Base-by-base conservation (phyloP, 2,113 vertebrate species). In the Ceratotherium simum region DNA sequence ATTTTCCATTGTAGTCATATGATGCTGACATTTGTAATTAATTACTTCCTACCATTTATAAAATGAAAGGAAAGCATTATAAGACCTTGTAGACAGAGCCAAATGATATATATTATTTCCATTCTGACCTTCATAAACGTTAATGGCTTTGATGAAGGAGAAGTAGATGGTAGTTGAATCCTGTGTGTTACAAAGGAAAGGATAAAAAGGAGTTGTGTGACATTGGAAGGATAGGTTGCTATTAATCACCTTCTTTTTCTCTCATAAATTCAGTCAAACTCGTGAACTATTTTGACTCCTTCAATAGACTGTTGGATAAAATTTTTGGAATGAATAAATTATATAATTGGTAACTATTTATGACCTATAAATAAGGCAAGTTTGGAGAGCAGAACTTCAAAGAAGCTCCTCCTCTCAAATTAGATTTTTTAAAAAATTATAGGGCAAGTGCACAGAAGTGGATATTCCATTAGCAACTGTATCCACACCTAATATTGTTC, bases 1-100 rank as follows among this genome's bases (percentile, higher is more conserved):
- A 85, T 93, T 96, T 97, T 91, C 70, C 33, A 79, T 64, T 95
- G 36, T 79, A 92, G n/a, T 85, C 85, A 89, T 72, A 60, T 62
- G 39, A 65, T 75, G 90, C 79, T 93, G 75, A 42, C 65, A 70
- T 94, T 89, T 83, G 29, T 92, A 94, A 93, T 95, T 58, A 92
- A 83, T 90, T 87, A 90, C 23, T 83, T 96, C 36, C 56, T 92
- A 46, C 73, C 51, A 72, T 70, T 95, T 85, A 86, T 58, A 91
- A 95, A 94, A 94, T 20, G 48, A 91, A 31, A 87, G 51, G 20
- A 78, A 39, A 87, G 29, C 36, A 62, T 67, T 64, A 17, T n/a
- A 89, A 72, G 33, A 14, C n/a, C 76, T 84, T 70, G n/a, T 20
- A 54, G 31, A 9, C 23, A 93, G 29, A 31, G 16, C 51, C 76